Base-by-base conservation (phyloP, 2,888 invertebrate species). In the Pomacea canaliculata region DNA sequence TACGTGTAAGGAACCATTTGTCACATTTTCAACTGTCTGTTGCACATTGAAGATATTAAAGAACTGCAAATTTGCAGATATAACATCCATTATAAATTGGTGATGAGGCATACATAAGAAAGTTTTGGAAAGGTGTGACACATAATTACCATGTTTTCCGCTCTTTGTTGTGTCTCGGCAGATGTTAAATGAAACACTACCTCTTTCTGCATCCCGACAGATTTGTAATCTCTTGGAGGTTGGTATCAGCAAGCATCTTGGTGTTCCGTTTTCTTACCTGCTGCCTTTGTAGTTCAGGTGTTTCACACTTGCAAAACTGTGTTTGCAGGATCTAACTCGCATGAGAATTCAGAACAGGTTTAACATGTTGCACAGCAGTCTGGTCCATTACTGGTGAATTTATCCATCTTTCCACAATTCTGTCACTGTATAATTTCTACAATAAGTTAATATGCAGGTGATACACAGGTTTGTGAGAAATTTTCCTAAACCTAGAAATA, bases 181-280 rank as follows among this genome's bases (percentile, higher is more conserved):
- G 63, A 63, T 63, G 10, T 63, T 63, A 63, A 63, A 63, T 63
- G 63, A 63, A 63, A 63, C n/a, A 63, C 63, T 63, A 19, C 48
- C 49, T 70, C 27, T 60, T 62, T 37, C 56, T 77, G 60, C n/a
- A 70, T 76, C 62, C 70, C 71, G 65, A 51, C 82, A 82, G 79
- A 80, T 76, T 56, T 81, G 73, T 78, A 73, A 78, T 68, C 79
- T 82, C 73, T 73, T 82, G 73, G 82, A 82, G 82, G 82, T 82
- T 76, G 76, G 82, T 82, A 79, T 71, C 16, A 56, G 65, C 59
- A 19, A 46, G 71, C 56, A 67, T 69, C 59, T 48, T 27, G 71
- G 46, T 71, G 23, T 62, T 27, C 7, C 59, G 10, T 23, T 27
- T 27, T 18, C 51, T 65, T 18, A 56, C 23, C 46, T 59, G 59